Base-by-base conservation (phyloP, 2,888 invertebrate species). In the Agrypnus murinus region DNA sequence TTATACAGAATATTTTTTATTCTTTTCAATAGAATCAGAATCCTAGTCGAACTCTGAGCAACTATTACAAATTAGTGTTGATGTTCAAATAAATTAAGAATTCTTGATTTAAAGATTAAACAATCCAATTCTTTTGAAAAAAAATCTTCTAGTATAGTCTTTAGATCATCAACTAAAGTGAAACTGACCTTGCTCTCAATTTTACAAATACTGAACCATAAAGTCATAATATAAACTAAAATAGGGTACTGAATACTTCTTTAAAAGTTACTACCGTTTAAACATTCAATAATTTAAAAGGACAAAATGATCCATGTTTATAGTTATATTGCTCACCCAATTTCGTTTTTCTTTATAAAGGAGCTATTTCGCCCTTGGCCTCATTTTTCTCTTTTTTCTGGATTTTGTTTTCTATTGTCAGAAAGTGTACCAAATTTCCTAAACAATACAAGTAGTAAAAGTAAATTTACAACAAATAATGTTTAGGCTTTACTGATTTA, bases 391-490 rank as follows among this genome's bases (percentile, higher is more conserved):
- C 45, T 57, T 46, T 31, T 58, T 45, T 25, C 5, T 25, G 6
- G 36, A 6, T 57, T 36, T 58, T 58, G 19, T 65, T 65, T 45
- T 34, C 46, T 57, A 3, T 65, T 48, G 57, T 65, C 38, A n/a
- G 65, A 57, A 65, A 65, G 65, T 65, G 57, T 65, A 57, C 34
- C 46, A 65, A 65, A 65, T 65, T 31, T 58, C 17, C 46, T 25
- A 43, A 25, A 25, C 25, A 25, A 64, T 25, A 40, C 10, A 6
- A 36, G 36, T 38, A 65, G 57, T 65, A 58, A 65, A 65, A 58
- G 45, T 57, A 46, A 64, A 55, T 65, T 10, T 48, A 32, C 46
- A 12, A 45, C 57, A 45, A 46, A 34, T 34, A 34, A 46, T 57
- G 17, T 46, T 45, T 6, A 25, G 3, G 25, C 25, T 25, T 5